A percentile compares a stretch with the other conserved stretches of the same genome.
These are phyloP conservation scores for Caerostris extrusa DNA, from an alignment of 1,140 invertebrate species.

Conservation along the genomic window DNA sequence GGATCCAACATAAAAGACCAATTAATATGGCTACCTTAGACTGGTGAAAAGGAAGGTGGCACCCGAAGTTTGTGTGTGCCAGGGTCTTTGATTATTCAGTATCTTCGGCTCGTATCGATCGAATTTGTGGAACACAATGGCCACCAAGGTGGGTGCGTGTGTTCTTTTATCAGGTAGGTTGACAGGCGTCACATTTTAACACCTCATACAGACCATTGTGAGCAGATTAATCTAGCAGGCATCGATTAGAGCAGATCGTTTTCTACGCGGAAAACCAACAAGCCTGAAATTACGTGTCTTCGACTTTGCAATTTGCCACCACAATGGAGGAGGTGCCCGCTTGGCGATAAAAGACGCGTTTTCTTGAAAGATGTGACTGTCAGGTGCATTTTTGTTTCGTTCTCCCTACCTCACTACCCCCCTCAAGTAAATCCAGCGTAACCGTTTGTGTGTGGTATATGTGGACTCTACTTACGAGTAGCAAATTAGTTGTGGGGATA, in stretches of 20 bases:
- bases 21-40: conserved; percentile 72
- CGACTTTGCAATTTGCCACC: conserved; percentile 8
- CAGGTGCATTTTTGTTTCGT: background rate
- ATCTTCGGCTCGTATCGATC: conserved; percentile 50
- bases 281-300: conserved; percentile 31
- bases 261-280: background rate
- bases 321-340: background rate
- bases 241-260: conserved; percentile 24
- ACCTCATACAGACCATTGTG: background rate
- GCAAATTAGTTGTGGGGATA: background rate
- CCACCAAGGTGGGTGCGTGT: conserved; percentile 30
- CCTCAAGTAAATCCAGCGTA: too few relatives aligned
- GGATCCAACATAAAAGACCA: conserved; percentile 66
- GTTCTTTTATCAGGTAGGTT: conserved; percentile 41
- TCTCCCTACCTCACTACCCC: background rate
- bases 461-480: background rate
- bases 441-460: too few relatives aligned
- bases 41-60: conserved; percentile 43
- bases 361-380: background rate
- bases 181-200: conserved; percentile 69
- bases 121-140: conserved; percentile 22
- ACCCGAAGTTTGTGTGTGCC: background rate
- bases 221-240: conserved; percentile 53
- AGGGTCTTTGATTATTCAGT: conserved; percentile 61
- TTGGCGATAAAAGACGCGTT: background rate